Evolutionary conservation across 1,140 invertebrate species (phyloP).

Genomic region (Uloborus diversus): DNA sequence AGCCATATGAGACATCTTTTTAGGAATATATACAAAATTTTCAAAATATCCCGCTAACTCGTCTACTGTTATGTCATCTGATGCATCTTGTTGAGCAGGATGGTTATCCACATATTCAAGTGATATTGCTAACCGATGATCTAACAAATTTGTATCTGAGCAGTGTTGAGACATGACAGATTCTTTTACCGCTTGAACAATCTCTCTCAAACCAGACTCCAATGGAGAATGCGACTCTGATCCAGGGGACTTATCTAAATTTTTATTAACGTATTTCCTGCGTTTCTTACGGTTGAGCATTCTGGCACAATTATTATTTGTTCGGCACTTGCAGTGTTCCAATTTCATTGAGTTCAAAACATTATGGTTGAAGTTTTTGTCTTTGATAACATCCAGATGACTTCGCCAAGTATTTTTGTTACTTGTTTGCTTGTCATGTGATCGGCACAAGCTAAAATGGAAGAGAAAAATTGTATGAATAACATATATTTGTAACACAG

Average conservation of each 20-base stretch:
- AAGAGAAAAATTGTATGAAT: not conserved
- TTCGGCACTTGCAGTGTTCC: conserved; percentile 32
- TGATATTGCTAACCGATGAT: conserved; percentile 25
- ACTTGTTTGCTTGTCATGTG: not conserved
- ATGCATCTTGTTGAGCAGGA: conserved; percentile 69
- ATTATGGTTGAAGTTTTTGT: conserved; percentile 11
- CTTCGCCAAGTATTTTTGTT: not conserved
- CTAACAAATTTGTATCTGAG: conserved; percentile 11
- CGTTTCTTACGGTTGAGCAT: conserved; percentile 17
- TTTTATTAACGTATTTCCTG: not conserved
- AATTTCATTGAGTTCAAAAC: not conserved
- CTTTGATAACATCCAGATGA: not conserved
- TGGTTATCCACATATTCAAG: conserved; percentile 25
- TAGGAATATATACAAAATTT: conserved; percentile 91
- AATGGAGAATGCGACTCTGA: conserved; percentile 4
- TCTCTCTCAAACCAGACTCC: conserved; percentile 8
- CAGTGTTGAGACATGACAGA: not conserved
- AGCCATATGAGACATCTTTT: conserved; percentile 95
- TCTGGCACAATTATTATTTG: not conserved
- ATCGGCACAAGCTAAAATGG: conserved; percentile 22
- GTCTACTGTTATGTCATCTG: conserved; percentile 79
- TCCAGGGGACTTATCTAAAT: conserved; percentile 6
- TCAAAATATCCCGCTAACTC: conserved; percentile 93
- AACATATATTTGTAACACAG: too few relatives aligned
- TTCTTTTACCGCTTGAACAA: conserved; percentile 25